Conservation (phyloP, 2,888 invertebrate species). For the Pecten maximus region DNA sequence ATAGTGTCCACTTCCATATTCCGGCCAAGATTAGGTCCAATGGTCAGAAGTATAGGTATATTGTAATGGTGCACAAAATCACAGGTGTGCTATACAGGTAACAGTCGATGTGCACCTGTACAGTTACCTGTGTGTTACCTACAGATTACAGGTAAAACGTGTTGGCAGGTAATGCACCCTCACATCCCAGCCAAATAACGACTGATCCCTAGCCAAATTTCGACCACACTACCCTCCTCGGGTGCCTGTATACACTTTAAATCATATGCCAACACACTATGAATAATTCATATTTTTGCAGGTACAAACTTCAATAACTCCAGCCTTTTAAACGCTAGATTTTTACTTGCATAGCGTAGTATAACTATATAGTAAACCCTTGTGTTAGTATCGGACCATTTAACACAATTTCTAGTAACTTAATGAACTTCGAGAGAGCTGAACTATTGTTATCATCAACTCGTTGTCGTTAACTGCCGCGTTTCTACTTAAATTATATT, state of each 20-base stretch:
- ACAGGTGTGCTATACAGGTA: not conserved
- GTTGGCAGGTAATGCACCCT: not conserved
- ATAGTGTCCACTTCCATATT: not conserved
- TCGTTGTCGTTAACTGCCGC: too few species aligned
- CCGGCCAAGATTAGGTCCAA: not conserved
- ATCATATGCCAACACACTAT: not conserved
- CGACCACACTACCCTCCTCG: not conserved
- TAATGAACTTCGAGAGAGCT: not conserved
- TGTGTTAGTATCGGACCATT: not conserved
- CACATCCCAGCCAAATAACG: not conserved
- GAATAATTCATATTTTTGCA: conserved; percentile 18
- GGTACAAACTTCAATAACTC: not conserved
- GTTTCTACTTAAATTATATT: too few species aligned
- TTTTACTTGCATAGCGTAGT: too few species aligned
- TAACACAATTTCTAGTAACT: not conserved
- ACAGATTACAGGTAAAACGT: not conserved
- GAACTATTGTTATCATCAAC: too few species aligned
- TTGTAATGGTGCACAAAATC: not conserved
- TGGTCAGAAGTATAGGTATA: not conserved
- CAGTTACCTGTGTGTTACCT: not conserved
- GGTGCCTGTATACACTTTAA: not conserved
- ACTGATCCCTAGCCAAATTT: not conserved
- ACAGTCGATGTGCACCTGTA: not conserved
- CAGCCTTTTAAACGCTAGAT: not conserved
- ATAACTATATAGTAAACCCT: not conserved